Evolutionary conservation across 2,888 invertebrate genomes (phyloP), one percentile per base, ranked within the genome.

Genomic region (Syritta pipiens): DNA sequence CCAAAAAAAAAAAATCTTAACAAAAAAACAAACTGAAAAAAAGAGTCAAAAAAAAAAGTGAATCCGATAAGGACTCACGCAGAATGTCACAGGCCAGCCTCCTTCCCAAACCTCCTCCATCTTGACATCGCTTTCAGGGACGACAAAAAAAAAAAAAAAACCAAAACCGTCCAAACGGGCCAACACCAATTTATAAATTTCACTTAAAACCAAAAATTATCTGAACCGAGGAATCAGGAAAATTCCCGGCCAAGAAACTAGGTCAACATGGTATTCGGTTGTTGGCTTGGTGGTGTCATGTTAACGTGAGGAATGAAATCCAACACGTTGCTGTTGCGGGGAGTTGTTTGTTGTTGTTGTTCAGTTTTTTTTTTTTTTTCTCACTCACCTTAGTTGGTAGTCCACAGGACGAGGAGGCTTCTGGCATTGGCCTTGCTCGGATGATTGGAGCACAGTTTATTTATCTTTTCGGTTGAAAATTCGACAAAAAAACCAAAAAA

Each of bases 291-390:
- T 71, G 76, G 76, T 77, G 71, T 77, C 76, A 77, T 77, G 76
- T 77, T 77, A 65, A 77, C 76, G 65, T 77, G 71, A 77, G 71
- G 76, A 77, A 77, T 77, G 76, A 77, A 77, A 77, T 72, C 76
- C 71, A 44, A 77, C 76, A 77, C 76, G 71, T 77, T 51, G n/a
- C n/a, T n/a, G n/a, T n/a, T 74, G 40, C 35, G 30, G 46, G 14
- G 24, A 40, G 19, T 55, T 53, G 55, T 17, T 55, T 17, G n/a
- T 20, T 12, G 9, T 4, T 51, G 9, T 22, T 1, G 7, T 10
- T 6, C 7, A 2, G 10, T 28, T 19, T n/a, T 6, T 22, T 35
- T 60, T 55, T 24, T 20, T 42, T 42, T 4, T 44, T 20, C 10
- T 19, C 55, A 10, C 32, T 37, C 3, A 3, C n/a, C n/a, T 17